Conservation (phyloP, 2,113 vertebrate species). For the Pseudorhombus dupliciocellatus region DNA sequence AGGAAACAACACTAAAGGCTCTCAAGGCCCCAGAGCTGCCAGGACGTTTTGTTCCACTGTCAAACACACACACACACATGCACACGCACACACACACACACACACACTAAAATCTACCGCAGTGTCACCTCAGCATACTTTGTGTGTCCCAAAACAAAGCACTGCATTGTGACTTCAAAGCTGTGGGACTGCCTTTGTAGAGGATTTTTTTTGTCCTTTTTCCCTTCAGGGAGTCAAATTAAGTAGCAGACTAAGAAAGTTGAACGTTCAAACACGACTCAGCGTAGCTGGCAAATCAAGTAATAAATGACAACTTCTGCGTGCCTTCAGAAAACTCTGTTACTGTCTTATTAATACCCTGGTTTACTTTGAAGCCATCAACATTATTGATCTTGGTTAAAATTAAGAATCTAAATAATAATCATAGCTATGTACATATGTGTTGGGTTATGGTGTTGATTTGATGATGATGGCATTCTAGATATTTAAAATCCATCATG, state of each 20-base stretch:
- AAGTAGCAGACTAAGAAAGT: constrained; percentile 12
- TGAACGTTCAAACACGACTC: constrained; percentile 15
- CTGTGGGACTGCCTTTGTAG: not conserved
- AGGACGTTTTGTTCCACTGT: constrained; percentile 47
- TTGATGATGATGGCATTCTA: too few species aligned
- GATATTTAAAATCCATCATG: too few species aligned
- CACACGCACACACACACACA: not conserved
- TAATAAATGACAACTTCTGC: not conserved
- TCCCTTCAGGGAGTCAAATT: constrained; percentile 1
- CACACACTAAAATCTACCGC: constrained; percentile 10
- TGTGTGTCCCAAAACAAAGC: constrained; percentile 21
- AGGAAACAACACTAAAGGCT: constrained; percentile 32
- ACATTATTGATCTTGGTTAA: not conserved
- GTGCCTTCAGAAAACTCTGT: not conserved
- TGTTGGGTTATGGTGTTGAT: too few species aligned
- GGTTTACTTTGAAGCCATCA: not conserved
- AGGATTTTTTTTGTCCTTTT: not conserved
- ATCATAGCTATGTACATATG: not conserved
- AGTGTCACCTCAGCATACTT: constrained; percentile 33
- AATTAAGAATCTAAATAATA: not conserved
- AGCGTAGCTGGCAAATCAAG: not conserved
- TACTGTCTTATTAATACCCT: not conserved
- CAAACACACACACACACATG: not conserved
- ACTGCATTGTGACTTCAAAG: constrained; percentile 33
- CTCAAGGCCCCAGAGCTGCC: constrained; percentile 30